Base-by-base conservation (phyloP, 2,797 vertebrate genomes). In the Urosaurus nigricauda region DNA sequence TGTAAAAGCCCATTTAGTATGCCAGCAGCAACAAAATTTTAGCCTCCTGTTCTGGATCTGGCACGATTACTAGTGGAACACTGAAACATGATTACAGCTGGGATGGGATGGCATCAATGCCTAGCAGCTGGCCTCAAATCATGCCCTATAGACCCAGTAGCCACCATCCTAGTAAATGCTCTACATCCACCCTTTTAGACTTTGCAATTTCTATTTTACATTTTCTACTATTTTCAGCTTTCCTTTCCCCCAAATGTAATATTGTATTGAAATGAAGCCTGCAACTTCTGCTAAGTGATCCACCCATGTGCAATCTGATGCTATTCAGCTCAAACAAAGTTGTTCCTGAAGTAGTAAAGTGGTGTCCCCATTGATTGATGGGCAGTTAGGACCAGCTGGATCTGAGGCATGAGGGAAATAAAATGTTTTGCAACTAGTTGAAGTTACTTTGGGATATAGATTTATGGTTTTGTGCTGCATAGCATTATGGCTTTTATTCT, bases 401-500 rank as follows among this genome's bases (percentile, higher is more conserved):
- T 75, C 26, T 65, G 56, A 75, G 26, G 53, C 56, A 81, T 75
- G 5, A 65, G 58, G 78, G 32, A 81, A 86, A 89, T 80, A 89
- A 82, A 85, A n/a, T 53, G 74, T 74, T 82, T 85, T 75, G 78
- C 68, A 85, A 85, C 43, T 81, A n/a, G 83, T 56, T 81, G 40
- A 89, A 74, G 40, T 81, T 81, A 75, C 58, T 87, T 89, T 79
- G 79, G 40, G 63, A 80, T 75, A 35, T 60, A 81, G 84, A 84
- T 78, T 78, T 88, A 88, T 78, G 56, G 35, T 63, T 80, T 81
- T 81, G 74, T 14, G 78, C 70, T 89, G 47, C 11, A 1, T n/a
- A 82, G 53, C 68, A 82, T 87, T 87, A 53, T 75, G 47, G 78
- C n/a, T 74, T 63, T 81, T 88, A 79, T 88, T 79, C 63, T 1